These are phyloP conservation scores for Drosophila ogumai DNA, from an alignment of 1,140 invertebrate species.

Conservation along the genomic window DNA sequence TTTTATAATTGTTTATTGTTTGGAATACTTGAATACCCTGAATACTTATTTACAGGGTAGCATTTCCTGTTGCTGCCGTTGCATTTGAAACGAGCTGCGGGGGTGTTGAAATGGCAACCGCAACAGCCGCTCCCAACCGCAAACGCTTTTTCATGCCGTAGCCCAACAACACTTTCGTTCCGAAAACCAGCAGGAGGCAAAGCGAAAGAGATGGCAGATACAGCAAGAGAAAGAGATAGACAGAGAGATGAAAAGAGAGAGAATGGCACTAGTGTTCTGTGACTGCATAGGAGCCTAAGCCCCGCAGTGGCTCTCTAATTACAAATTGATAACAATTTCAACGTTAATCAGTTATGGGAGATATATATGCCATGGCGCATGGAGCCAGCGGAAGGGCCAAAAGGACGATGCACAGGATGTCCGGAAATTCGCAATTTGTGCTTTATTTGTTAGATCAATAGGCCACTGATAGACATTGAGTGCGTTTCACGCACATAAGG, in stretches of 20 bases:
- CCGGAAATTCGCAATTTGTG: conserved; percentile 71
- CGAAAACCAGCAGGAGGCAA: conserved; percentile 17
- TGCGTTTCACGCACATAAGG: not conserved
- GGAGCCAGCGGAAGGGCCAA: not conserved
- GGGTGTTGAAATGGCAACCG: conserved; percentile 38
- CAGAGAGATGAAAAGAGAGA: not conserved
- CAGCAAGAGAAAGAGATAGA: not conserved
- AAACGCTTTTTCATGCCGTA: conserved; percentile 59
- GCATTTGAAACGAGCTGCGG: conserved; percentile 30
- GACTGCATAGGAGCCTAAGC: conserved; percentile 11
- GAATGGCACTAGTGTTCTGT: not conserved
- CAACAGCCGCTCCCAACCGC: conserved; percentile 59
- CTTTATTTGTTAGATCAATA: conserved; percentile 59
- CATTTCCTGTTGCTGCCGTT: conserved; percentile 28
- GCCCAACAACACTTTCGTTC: conserved; percentile 33
- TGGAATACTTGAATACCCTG: not conserved
- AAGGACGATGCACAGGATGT: conserved; percentile 6
- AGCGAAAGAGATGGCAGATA: not conserved
- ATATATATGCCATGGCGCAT: conserved; percentile 12
- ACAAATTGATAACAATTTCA: conserved; percentile 78
- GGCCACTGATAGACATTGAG: conserved; percentile 23
- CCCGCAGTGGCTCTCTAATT: conserved; percentile 54
- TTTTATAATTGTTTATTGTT: too few species aligned
- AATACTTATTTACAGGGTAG: conserved; percentile 9
- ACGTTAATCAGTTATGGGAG: conserved; percentile 74